These are phyloP conservation scores for Alosa sapidissima DNA, from an alignment of 2,797 vertebrate species.

Conservation along the genomic window DNA sequence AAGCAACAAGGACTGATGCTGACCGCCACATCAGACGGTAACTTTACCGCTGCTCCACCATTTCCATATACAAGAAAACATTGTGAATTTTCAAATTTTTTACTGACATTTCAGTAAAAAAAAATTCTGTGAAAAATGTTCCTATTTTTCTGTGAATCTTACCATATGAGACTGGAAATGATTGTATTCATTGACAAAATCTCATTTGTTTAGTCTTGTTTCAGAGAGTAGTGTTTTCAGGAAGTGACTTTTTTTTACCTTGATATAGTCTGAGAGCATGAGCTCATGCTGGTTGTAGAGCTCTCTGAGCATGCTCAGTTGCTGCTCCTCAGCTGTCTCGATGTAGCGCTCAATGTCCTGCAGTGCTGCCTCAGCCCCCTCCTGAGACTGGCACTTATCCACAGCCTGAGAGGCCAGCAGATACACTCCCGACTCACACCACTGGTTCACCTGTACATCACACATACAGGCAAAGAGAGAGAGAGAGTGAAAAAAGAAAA, in stretches of 20 bases:
- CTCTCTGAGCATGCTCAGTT: slow-evolving; percentile 82
- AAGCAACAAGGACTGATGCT: no score
- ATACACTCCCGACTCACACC: slow-evolving; percentile 94
- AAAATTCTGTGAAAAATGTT: no score
- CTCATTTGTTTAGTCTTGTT: not conserved
- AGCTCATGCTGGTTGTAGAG: slow-evolving; percentile 89
- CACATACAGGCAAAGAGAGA: not conserved
- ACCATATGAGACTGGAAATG: not conserved
- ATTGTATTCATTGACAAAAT: not conserved
- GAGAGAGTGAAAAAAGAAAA: no score
- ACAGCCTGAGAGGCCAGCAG: slow-evolving; percentile 94
- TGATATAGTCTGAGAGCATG: slow-evolving; percentile 81
- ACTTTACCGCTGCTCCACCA: no score
- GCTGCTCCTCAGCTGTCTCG: slow-evolving; percentile 79
- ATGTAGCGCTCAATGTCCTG: slow-evolving; percentile 86
- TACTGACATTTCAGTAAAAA: no score
- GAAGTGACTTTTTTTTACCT: slow-evolving; percentile 70
- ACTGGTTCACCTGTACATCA: slow-evolving; percentile 82
- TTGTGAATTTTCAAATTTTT: no score
- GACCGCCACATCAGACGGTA: no score
- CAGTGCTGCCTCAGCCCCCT: slow-evolving; percentile 89
- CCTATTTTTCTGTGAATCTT: no score
- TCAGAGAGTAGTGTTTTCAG: no score
- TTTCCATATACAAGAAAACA: no score
- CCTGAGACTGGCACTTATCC: slow-evolving; percentile 95